Evolutionary conservation across 2,888 invertebrate genomes (phyloP), one percentile per base, ranked within the genome.

Genomic region (Platycheirus albimanus): DNA sequence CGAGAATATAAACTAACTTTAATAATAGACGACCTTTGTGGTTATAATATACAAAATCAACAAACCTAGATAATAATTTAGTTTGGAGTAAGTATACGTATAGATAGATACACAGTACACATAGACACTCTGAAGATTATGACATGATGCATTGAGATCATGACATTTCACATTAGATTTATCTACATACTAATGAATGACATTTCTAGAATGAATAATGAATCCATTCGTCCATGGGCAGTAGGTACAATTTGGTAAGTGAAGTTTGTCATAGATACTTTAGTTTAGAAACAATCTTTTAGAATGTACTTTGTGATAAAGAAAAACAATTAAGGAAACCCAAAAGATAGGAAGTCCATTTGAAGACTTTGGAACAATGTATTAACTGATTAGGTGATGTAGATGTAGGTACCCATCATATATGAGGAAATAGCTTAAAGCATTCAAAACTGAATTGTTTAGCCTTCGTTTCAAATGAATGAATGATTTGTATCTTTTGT

Each of bases 131-230:
- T 24, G 5, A 24, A 24, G 24, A 33, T 33, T 33, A 33, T 33
- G 8, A 4, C 30, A 41, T 72, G 67, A 69, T 61, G 33, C 67
- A 58, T 49, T 11, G 24, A 56, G 54, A 64, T 74, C 64, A 64
- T 64, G 56, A 66, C 47, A 38, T 49, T 66, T 49, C 28, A 49
- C 28, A 71, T 61, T 51, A 24, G 8, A 8, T 33, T 33, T 33
- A 33, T 33, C 30, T 33, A 8, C 30, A 24, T 24, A 24, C 24
- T 69, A 56, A 64, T 74, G 64, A 74, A 74, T 74, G 74, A 74
- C 52, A 30, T 17, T 56, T 11, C 19, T 30, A 11, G 11, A 33
- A 66, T 41, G 64, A 74, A 56, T 56, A 66, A 74, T 66, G 74
- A 47, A 49, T 30, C 11, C 19, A 19, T 45, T 30, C 20, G 33